Base-by-base conservation (phyloP, 1,140 invertebrate genomes). In the Helicorthomorpha holstii region DNA sequence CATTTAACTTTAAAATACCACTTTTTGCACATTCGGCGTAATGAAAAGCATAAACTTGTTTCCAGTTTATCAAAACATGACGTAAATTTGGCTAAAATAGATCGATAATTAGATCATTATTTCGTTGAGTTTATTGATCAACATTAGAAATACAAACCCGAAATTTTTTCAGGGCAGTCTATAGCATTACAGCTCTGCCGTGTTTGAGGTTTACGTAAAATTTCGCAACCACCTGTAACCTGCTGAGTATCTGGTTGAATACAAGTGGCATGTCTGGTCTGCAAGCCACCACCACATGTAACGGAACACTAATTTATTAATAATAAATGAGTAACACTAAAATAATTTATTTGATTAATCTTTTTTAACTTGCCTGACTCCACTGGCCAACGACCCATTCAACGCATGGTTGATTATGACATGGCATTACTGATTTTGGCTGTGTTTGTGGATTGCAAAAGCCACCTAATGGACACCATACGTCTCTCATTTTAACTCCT, bases 241-340 rank as follows among this genome's bases (percentile, higher is more conserved):
- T 63, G 50, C 24, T 59, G 56, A 45, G 68, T 63, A 19, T 65
- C 61, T 45, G 63, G 53, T 50, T 74, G 66, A 0, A 72, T 64
- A 58, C 69, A 71, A 47, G 67, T 58, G 19, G 61, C 64, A 10
- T 59, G 54, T 24, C 64, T 56, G 22, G 58, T 51, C 55, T 65
- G 61, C 49, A 61, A 60, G 58, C 71, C 71, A 54, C 64, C 64
- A 41, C 72, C 72, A 60, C 72, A 74, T 19, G 68, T 66, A 7
- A 64, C 60, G 10, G 26, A n/a, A 26, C 51, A 38, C 45, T 38
- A n/a, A 27, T 2, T 7, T 26, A 41, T 19, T 29, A 42, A 29
- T 12, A 34, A 16, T 12, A 43, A 27, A 44, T 24, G 16, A 29
- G 29, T 16, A 23, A n/a, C 7, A 27, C 48, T 2, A 27, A 43